Percentiles rank a stretch among this genome's conserved stretches.
These are phyloP conservation scores for Chlorospingus flavigularis DNA, from an alignment of 2,797 vertebrate genomes.

Conservation along the genomic window DNA sequence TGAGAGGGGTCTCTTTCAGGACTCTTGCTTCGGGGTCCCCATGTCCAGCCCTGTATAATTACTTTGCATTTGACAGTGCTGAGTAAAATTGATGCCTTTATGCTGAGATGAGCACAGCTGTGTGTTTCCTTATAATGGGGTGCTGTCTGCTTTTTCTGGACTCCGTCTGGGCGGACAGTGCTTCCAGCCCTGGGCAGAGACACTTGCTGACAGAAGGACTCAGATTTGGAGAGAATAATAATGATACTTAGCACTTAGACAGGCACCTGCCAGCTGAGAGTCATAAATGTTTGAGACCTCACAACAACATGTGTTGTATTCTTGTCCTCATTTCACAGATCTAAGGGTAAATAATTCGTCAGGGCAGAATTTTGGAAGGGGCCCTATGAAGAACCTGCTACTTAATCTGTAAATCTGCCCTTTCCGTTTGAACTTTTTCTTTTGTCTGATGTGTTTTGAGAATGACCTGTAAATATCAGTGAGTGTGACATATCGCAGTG, in stretches of 20 bases:
- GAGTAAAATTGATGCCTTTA: slow-evolving; percentile 77
- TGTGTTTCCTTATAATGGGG: slow-evolving; percentile 71
- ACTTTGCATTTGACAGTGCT: slow-evolving; percentile 41
- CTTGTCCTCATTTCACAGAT: slow-evolving; percentile 4
- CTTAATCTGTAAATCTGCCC: background rate
- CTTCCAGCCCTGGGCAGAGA: slow-evolving; percentile 37
- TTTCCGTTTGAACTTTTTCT: background rate
- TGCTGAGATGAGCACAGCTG: slow-evolving; percentile 74
- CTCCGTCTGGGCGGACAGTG: slow-evolving; percentile 13
- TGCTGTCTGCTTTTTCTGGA: slow-evolving; percentile 70
- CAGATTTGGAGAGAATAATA: slow-evolving; percentile 36
- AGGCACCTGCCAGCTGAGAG: slow-evolving; percentile 37
- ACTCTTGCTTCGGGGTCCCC: slow-evolving; percentile 69
- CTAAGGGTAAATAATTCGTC: background rate
- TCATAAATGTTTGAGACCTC: slow-evolving; percentile 33
- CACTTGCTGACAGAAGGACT: slow-evolving; percentile 7
- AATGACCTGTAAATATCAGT: background rate
- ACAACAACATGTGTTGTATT: slow-evolving; percentile 47
- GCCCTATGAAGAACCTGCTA: background rate
- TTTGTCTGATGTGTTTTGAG: slow-evolving; percentile 2
- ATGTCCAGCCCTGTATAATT: slow-evolving; percentile 77
- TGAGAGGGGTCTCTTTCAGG: slow-evolving; percentile 76
- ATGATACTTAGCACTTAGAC: slow-evolving; percentile 48
- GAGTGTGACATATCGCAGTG: background rate
- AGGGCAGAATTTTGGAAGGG: background rate